These are phyloP conservation scores for Mizuhopecten yessoensis DNA, from an alignment of 1,140 invertebrate species.

Conservation along the genomic window DNA sequence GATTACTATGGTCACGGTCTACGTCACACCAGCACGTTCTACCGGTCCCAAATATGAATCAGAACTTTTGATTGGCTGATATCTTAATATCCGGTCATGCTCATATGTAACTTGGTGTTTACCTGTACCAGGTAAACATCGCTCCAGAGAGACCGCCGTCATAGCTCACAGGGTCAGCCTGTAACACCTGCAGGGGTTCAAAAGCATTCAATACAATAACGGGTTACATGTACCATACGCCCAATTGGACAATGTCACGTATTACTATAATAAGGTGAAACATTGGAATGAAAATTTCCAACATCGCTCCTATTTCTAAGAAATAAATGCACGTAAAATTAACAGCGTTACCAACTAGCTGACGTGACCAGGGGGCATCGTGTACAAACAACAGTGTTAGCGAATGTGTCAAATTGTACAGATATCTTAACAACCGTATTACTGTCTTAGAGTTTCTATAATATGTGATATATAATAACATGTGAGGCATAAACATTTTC, in stretches of 20 bases:
- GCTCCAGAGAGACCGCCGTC: background rate
- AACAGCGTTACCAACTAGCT: background rate
- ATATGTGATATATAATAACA: too few species aligned
- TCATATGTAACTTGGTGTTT: background rate
- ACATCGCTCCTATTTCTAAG: background rate
- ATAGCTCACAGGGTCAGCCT: background rate
- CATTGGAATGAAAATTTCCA: background rate
- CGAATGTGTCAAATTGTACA: too few species aligned
- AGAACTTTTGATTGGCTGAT: background rate
- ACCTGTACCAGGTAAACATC: constrained; percentile 32
- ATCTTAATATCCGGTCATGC: constrained; percentile 24
- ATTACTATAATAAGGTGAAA: background rate
- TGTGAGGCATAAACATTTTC: too few species aligned
- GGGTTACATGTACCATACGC: background rate
- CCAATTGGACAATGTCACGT: background rate
- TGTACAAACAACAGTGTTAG: too few species aligned
- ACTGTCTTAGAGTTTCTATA: too few species aligned
- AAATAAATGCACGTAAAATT: background rate
- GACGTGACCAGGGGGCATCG: background rate
- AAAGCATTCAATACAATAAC: background rate
- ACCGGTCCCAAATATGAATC: background rate
- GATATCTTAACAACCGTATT: too few species aligned
- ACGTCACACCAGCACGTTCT: constrained; percentile 36
- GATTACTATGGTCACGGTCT: constrained; percentile 12
- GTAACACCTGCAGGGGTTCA: background rate